Percentiles rank a stretch among this genome's conserved stretches.
Evolutionary conservation across 2,888 invertebrate species (phyloP).

Genomic region (Himalopsyche tibetana): DNA sequence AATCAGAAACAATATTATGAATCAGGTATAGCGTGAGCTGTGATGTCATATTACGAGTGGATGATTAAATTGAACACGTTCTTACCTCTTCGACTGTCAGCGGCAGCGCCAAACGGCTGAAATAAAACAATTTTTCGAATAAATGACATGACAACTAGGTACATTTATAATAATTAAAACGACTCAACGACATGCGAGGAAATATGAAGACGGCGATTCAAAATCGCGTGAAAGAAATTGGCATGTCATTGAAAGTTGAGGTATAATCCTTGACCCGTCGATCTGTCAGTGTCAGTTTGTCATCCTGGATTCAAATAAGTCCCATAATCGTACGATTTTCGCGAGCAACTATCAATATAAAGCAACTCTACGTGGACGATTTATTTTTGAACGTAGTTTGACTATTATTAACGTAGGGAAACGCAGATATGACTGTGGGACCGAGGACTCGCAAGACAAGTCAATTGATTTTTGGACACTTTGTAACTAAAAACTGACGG

Average conservation of each 20-base stretch:
- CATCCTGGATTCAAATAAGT: conserved; percentile 24
- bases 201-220: conserved; percentile 28
- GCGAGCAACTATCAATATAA: background rate
- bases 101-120: conserved; percentile 96
- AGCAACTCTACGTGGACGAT: background rate
- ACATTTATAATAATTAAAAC: conserved; percentile 45
- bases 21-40: conserved; percentile 40
- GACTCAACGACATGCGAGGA: conserved; percentile 34
- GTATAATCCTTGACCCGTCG: conserved; percentile 64
- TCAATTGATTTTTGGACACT: conserved; percentile 59
- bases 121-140: conserved; percentile 70
- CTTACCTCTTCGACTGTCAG: conserved; percentile 98
- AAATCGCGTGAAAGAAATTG: conserved; percentile 47
- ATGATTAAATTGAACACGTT: conserved; percentile 64
- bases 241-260: conserved; percentile 56
- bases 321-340: background rate
- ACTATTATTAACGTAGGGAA: conserved; percentile 55
- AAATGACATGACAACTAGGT: conserved; percentile 66
- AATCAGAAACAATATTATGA: conserved; percentile 26
- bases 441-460: conserved; percentile 52
- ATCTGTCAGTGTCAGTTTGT: conserved; percentile 62
- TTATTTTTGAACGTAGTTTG: conserved; percentile 49
- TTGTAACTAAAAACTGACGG: conserved; percentile 57
- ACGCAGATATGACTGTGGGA: conserved; percentile 51
- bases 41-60: conserved; percentile 51